Base-by-base conservation (phyloP, 2,797 vertebrate species). In the Columba guinea region DNA sequence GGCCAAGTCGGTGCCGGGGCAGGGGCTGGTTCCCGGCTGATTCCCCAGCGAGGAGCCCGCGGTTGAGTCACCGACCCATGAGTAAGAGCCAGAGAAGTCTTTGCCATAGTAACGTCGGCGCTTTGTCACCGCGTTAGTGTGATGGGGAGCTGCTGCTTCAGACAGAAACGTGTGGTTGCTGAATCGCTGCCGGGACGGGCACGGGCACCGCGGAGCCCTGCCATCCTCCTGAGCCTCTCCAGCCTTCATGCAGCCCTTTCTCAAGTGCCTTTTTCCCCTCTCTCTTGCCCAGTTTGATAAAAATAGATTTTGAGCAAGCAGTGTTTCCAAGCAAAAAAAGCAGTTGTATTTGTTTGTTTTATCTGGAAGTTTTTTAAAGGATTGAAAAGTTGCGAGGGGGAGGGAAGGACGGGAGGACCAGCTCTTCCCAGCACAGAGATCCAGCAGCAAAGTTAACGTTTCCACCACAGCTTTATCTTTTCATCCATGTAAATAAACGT, bases 21-120 rank as follows among this genome's bases (percentile, higher is more conserved):
- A 84, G 75, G 46, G 86, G 53, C 87, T 80, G 85, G 9, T 95
- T 94, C 88, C 90, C 62, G 2, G 85, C 77, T 53, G n/a, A 93
- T 87, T 95, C 89, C 78, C 94, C 78, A 49, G 79, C 1, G 37
- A 85, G 89, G 91, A 95, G 94, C 89, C 93, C 23, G 91, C 2
- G 46, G 77, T 95, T 97, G 97, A 97, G 96, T 97, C 97, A 97
- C 82, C 0, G 90, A 65, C 93, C 87, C 84, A 32, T 95, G 82
- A 97, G 96, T 92, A 91, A 97, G 95, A 97, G 93, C 92, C 94
- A 80, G 95, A 93, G 93, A 89, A 96, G 92, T 19, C 97, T 97
- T 97, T 95, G 94, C 97, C 97, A 97, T 98, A 97, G 97, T 97
- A 98, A 98, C 97, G 28, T 89, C 23, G 70, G 87, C 51, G 80